Conservation (phyloP, 2,113 vertebrate genomes). For the Pipra filicauda region DNA sequence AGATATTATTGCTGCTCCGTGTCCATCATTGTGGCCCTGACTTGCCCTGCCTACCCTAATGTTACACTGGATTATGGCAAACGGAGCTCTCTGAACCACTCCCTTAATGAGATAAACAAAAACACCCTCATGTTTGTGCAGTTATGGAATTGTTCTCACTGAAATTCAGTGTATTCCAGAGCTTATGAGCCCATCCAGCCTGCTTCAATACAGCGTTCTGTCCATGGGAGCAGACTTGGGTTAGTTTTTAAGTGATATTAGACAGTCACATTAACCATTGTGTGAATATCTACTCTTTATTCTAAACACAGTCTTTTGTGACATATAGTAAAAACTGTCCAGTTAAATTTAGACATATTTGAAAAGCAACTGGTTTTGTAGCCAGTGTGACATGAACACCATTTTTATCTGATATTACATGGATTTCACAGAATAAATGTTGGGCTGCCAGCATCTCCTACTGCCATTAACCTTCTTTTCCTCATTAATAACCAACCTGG, state of each 20-base stretch:
- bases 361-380: neutral
- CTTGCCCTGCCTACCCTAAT: neutral
- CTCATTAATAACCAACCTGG: slow-evolving; percentile 4
- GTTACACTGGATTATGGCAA: neutral
- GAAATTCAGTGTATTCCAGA: neutral
- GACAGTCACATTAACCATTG: neutral
- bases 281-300: neutral
- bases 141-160: neutral
- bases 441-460: neutral
- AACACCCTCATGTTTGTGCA: neutral
- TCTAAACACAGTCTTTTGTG: neutral
- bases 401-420: neutral
- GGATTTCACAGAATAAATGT: neutral
- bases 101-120: neutral
- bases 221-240: too few relatives aligned
- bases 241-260: neutral
- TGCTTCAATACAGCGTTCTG: neutral
- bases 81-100: neutral
- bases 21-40: neutral
- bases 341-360: neutral
- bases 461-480: neutral
- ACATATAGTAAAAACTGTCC: neutral
- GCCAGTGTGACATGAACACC: neutral
- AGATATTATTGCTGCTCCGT: neutral
- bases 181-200: neutral